Conservation (phyloP, 1,140 invertebrate species). For the Diprion similis region DNA sequence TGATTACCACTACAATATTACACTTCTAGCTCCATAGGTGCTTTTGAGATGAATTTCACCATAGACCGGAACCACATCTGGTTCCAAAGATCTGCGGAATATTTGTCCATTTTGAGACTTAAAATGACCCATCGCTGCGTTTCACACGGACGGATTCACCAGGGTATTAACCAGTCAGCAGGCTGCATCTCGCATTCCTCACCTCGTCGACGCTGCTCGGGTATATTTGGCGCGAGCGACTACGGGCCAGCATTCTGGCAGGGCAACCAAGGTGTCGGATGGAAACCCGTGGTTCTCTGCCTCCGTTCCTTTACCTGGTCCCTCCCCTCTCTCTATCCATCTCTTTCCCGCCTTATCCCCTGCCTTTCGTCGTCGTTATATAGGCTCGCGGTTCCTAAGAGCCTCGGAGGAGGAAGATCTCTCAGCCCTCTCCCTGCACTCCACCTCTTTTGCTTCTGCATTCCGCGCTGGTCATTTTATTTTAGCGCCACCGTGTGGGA, state of each 20-base stretch:
- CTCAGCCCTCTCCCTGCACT: conserved; percentile 23
- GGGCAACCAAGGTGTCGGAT: background rate
- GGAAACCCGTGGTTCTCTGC: background rate
- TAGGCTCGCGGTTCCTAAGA: conserved; percentile 8
- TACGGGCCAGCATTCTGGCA: background rate
- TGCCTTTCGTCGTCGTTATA: conserved; percentile 1
- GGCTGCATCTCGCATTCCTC: background rate
- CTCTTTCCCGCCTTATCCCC: conserved; percentile 22
- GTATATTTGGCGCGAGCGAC: conserved; percentile 1
- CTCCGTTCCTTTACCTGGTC: conserved; percentile 6
- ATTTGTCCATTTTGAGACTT: background rate
- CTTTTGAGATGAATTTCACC: too few relatives aligned
- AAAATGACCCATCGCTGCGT: background rate
- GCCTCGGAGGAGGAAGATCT: conserved; percentile 20
- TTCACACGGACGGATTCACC: background rate
- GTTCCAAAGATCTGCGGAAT: too few relatives aligned
- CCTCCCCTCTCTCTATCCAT: conserved; percentile 20
- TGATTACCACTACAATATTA: too few relatives aligned
- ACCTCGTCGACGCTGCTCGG: background rate
- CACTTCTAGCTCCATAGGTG: too few relatives aligned
- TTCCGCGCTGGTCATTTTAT: conserved; percentile 55
- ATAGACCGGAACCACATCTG: too few relatives aligned
- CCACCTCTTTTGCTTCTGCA: conserved; percentile 41
- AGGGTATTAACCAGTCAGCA: background rate
- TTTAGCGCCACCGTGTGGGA: conserved; percentile 51